A percentile compares a stretch with the other conserved stretches of the same genome.
phyloP scores from a whole-genome alignment of 2,113 vertebrate genomes.

The Camelus dromedarius region DNA sequence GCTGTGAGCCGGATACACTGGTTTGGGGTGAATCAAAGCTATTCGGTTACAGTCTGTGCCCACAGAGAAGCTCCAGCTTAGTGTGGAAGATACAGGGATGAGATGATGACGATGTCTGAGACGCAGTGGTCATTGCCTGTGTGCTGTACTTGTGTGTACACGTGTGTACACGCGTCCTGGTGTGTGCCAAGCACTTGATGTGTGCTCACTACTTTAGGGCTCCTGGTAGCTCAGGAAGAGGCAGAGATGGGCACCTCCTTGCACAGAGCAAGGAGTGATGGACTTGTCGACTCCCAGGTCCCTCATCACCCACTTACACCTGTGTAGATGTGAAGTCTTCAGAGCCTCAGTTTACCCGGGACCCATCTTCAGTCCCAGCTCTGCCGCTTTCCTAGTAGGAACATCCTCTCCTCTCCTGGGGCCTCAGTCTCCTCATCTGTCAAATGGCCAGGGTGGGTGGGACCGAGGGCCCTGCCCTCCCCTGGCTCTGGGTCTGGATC shows the following conservation, averaged over 20 bases:
- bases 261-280: fast-evolving
- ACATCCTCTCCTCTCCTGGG: not conserved
- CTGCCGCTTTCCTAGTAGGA: not conserved
- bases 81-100: not conserved
- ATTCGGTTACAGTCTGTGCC: not conserved
- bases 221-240: not conserved
- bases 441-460: not conserved
- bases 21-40: not conserved
- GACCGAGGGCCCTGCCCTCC: not conserved
- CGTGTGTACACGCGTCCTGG: no score
- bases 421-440: not conserved
- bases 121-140: not conserved
- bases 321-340: not conserved
- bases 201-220: fast-evolving
- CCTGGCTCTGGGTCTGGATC: not conserved
- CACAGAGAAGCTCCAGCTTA: fast-evolving
- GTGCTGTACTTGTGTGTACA: no score
- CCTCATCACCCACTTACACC: not conserved
- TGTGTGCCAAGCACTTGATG: not conserved
- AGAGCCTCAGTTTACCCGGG: not conserved
- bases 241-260: not conserved
- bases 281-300: not conserved
- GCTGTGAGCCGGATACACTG: fast-evolving
- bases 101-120: not conserved
- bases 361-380: not conserved